phyloP scores from a whole-genome alignment of 2,888 invertebrate species.

The Phalera bucephala region DNA sequence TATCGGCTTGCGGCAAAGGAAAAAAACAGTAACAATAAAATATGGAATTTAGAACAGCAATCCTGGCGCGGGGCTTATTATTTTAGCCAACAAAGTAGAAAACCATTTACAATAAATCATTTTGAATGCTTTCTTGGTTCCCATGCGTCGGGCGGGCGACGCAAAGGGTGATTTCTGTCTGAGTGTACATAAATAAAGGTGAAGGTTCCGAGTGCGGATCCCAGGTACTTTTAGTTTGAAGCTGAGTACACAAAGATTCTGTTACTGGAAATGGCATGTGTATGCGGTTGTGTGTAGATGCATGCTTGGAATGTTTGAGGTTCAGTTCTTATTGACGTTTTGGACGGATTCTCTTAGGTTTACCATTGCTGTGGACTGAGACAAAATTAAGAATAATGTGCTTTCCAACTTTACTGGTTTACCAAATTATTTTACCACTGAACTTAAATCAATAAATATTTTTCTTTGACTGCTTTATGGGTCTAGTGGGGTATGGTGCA shows the following conservation, averaged over 20 bases:
- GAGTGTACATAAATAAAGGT: slow-evolving; percentile 81
- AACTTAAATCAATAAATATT: too few species aligned
- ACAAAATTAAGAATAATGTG: too few species aligned
- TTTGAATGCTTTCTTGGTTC: slow-evolving; percentile 81
- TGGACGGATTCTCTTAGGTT: too few species aligned
- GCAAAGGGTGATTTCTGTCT: slow-evolving; percentile 82
- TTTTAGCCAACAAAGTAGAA: slow-evolving; percentile 83
- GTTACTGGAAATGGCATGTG: slow-evolving; percentile 29
- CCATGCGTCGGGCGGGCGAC: slow-evolving; percentile 76
- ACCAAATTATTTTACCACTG: too few species aligned
- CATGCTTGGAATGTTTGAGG: neutral
- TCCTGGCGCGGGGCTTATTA: slow-evolving; percentile 72
- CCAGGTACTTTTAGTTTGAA: slow-evolving; percentile 68
- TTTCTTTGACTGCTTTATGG: too few species aligned
- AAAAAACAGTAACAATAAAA: slow-evolving; percentile 71
- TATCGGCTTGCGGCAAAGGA: slow-evolving; percentile 59
- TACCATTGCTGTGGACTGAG: too few species aligned
- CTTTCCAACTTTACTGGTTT: too few species aligned
- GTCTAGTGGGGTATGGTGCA: too few species aligned
- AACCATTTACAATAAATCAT: slow-evolving; percentile 84
- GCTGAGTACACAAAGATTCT: slow-evolving; percentile 36
- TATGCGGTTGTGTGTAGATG: slow-evolving; percentile 4
- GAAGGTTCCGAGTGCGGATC: slow-evolving; percentile 74
- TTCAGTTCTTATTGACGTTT: too few species aligned
- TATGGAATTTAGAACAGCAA: slow-evolving; percentile 76